Base-by-base conservation (phyloP, 1,140 invertebrate genomes). In the Eumeta japonica region DNA sequence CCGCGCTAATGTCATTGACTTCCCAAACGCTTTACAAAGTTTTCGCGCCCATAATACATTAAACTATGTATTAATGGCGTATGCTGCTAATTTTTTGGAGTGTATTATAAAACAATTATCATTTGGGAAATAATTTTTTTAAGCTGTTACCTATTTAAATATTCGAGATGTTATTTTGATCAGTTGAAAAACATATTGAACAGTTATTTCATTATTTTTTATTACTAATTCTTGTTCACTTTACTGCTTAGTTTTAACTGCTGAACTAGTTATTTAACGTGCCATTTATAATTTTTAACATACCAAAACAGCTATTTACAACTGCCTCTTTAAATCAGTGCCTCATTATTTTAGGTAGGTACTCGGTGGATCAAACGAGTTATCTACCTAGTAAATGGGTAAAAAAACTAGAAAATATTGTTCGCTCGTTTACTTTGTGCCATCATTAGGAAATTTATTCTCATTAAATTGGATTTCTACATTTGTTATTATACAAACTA, bases 21-120 rank as follows among this genome's bases (percentile, higher is more conserved):
- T 24, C 20, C 20, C 5, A 24, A 24, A n/a, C 20, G 20, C 20
- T 24, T 24, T n/a, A 24, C 20, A 24, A 24, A 24, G 20, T 24
- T 24, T 24, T 24, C 20, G 20, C 20, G 20, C 20, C 20, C 20
- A 24, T 24, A 24, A 7, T 24, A 24, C 20, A 24, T 24, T n/a
- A 24, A 24, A 24, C 20, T 24, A 24, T 24, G 20, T 24, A n/a
- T 24, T 24, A 24, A 24, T 24, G n/a, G 20, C n/a, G 20, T n/a
- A n/a, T 24, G 20, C 20, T 24, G 20, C 20, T 24, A 24, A 24
- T 24, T 24, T 24, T 24, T 24, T 24, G 20, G n/a, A 24, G 20
- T 24, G 20, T 24, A 24, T 24, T 24, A n/a, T n/a, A 24, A 24
- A 24, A 24, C 20, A 24, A 24, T 24, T 24, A 24, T 24, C n/a